phyloP scores from a whole-genome alignment of 2,888 invertebrate species.

The Nomada ferruginata region DNA sequence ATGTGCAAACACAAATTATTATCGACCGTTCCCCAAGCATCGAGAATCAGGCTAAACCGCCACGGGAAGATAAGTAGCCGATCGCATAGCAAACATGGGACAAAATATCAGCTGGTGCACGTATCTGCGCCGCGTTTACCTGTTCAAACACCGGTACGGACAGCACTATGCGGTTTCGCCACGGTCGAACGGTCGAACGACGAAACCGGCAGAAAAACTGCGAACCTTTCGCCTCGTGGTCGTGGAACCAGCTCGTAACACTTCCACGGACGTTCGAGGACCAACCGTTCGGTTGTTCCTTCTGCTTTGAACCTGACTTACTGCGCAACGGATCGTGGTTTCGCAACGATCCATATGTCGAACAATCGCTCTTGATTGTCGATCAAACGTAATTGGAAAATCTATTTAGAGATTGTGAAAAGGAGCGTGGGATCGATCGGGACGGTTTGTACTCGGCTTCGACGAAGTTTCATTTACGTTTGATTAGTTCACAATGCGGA shows the following conservation, averaged over 20 bases:
- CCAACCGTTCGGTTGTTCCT: constrained; percentile 13
- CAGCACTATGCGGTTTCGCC: constrained; percentile 72
- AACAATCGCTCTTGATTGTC: constrained; percentile 23
- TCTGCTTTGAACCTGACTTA: constrained; percentile 37
- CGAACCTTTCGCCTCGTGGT: constrained; percentile 50
- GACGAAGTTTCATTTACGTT: too few relatives aligned
- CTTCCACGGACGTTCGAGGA: constrained; percentile 3
- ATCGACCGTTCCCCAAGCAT: constrained; percentile 15
- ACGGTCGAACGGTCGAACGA: constrained; percentile 63
- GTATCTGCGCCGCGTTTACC: constrained; percentile 42
- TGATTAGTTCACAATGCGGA: too few relatives aligned
- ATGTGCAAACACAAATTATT: constrained; percentile 20
- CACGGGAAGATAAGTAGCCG: constrained; percentile 37
- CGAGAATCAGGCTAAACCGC: not conserved
- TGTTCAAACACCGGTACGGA: constrained; percentile 64
- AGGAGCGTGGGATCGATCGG: not conserved
- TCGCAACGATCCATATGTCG: constrained; percentile 17
- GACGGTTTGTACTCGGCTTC: too few relatives aligned
- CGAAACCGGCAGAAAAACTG: constrained; percentile 29
- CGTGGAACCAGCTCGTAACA: constrained; percentile 31
- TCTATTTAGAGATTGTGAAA: not conserved
- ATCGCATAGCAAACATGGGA: constrained; percentile 15
- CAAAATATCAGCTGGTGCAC: constrained; percentile 39
- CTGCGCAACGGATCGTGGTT: constrained; percentile 30
- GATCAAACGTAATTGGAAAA: constrained; percentile 25